Base-by-base conservation (phyloP, 2,888 invertebrate species). In the Hipparchia sbordonii region DNA sequence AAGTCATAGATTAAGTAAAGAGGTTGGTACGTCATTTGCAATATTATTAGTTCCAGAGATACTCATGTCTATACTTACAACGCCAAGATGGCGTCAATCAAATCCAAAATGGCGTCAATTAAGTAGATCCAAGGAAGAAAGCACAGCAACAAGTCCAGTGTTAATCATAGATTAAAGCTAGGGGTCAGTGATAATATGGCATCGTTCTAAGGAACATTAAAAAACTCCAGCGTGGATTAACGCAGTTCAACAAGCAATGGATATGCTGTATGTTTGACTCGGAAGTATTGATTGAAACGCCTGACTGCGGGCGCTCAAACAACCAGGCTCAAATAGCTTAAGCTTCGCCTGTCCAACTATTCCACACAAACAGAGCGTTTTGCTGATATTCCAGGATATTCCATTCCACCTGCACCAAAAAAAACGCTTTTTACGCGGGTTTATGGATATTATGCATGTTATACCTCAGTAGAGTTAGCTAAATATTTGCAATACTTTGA, bases 341-440 rank as follows among this genome's bases (percentile, higher is more conserved):
- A 13, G 54, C 10, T 59, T 39, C 10, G 56, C 56, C 23, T 56
- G 56, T 56, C 45, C 66, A 8, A 60, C 33, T 71, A 59, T 67
- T 67, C 54, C 52, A 39, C 6, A 61, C 39, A 66, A 71, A 67
- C 60, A 72, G 61, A 72, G 61, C 52, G 67, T 72, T 67, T 67
- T 67, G 54, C 46, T 66, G 65, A 52, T 54, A 66, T 71, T 65
- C 66, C 56, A 48, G 68, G 60, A 52, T 69, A 52, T 69, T n/a
- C 56, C 54, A 33, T 39, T 52, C 33, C 60, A 57, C 61, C 61
- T 67, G 56, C 13, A 13, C 13, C 7, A 2, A 6, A 56, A 60
- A 61, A 70, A 63, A 48, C 61, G 10, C 5, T 66, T 67, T 60
- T 56, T 67, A 54, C 33, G n/a, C n/a, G 39, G 52, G 13, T 13